Percentiles rank a stretch among this genome's conserved stretches.
phyloP scores from a whole-genome alignment of 2,888 invertebrate genomes.

The Pharmacophagus antenor region DNA sequence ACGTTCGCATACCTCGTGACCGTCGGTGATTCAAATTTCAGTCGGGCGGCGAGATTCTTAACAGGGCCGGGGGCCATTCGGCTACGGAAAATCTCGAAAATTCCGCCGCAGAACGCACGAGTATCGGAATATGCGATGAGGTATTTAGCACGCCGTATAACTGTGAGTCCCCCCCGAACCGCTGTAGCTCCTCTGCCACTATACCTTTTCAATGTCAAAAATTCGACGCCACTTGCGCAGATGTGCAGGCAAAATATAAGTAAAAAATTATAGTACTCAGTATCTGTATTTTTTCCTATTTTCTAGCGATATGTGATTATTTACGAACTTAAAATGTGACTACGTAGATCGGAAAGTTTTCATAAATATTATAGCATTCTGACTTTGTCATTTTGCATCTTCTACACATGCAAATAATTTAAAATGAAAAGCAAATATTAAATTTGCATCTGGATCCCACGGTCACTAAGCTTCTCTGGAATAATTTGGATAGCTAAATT shows the following conservation, averaged over 20 bases:
- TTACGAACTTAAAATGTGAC: no score
- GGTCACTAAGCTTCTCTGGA: neutral
- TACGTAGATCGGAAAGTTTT: no score
- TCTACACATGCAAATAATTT: no score
- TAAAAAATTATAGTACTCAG: no score
- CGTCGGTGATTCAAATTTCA: constrained; percentile 59
- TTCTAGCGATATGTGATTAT: no score
- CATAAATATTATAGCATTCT: no score
- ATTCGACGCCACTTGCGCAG: neutral
- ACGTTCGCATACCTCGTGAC: constrained; percentile 53
- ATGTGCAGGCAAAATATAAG: neutral
- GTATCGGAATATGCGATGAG: constrained; percentile 70
- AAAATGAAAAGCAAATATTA: no score
- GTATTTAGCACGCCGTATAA: constrained; percentile 64
- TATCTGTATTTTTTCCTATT: no score
- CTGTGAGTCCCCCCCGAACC: constrained; percentile 33
- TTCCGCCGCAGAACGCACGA: constrained; percentile 69
- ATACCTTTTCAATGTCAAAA: neutral
- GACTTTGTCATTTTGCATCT: no score
- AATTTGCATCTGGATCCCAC: no score
- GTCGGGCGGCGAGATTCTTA: constrained; percentile 63
- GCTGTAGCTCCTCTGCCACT: neutral
- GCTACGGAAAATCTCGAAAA: constrained; percentile 74
- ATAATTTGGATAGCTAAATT: constrained; percentile 10
- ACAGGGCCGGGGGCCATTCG: constrained; percentile 59